Conservation (phyloP, 2,888 invertebrate genomes). For the Rhamnusium bicolor region DNA sequence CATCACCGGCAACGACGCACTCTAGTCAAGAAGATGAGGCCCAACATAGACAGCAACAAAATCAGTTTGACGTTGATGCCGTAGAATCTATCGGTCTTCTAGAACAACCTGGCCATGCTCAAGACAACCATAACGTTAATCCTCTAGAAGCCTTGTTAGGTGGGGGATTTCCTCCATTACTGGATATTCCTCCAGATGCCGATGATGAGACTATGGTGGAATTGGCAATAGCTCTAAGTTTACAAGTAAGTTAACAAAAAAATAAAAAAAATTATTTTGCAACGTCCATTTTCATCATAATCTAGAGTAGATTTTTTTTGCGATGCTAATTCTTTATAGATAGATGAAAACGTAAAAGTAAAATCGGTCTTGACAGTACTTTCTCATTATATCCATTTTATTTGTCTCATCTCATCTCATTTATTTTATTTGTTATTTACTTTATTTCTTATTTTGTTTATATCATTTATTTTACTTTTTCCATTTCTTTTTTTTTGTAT, state of each 20-base stretch:
- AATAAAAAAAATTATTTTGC: no score
- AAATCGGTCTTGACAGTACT: no score
- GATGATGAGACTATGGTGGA: slow-evolving; percentile 98
- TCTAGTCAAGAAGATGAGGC: slow-evolving; percentile 58
- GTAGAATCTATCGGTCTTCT: slow-evolving; percentile 65
- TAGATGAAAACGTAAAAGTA: no score
- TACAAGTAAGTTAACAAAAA: slow-evolving; percentile 80
- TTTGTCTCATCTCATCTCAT: no score
- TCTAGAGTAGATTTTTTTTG: no score
- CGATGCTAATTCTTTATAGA: no score
- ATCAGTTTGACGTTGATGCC: slow-evolving; percentile 62
- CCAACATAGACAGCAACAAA: slow-evolving; percentile 48
- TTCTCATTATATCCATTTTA: no score
- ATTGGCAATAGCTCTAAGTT: slow-evolving; percentile 93
- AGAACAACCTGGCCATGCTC: slow-evolving; percentile 53
- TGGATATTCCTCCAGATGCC: slow-evolving; percentile 94
- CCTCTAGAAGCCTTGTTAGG: slow-evolving; percentile 72
- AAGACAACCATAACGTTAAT: slow-evolving; percentile 62
- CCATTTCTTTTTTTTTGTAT: no score
- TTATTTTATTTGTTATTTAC: no score
- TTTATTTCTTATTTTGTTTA: no score
- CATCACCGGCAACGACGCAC: slow-evolving; percentile 43
- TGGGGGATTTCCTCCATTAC: slow-evolving; percentile 81
- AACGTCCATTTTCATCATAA: no score
- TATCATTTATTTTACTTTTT: no score